phyloP scores from a whole-genome alignment of 2,888 invertebrate genomes.

The Eupeodes luniger region DNA sequence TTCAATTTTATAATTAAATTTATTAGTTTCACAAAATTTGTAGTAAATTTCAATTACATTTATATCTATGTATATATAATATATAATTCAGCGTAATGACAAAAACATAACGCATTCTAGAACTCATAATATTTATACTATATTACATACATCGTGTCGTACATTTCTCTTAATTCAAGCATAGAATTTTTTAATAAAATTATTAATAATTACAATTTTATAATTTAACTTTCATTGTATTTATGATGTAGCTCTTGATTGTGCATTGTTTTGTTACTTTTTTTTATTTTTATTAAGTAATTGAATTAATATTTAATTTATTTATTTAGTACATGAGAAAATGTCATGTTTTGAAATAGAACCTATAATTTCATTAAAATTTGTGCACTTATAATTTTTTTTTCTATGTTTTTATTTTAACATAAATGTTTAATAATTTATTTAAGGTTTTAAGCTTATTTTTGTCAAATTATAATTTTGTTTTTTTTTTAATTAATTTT shows the following conservation, averaged over 20 bases:
- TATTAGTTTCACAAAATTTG: conserved; percentile 60
- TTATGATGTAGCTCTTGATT: conserved; percentile 62
- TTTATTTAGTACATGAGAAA: not conserved
- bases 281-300: conserved; percentile 4
- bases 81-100: conserved; percentile 42
- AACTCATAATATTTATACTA: not conserved
- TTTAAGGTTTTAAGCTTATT: conserved; percentile 34
- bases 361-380: conserved; percentile 38
- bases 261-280: conserved; percentile 60
- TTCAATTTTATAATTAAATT: conserved; percentile 32
- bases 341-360: conserved; percentile 24
- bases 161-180: conserved; percentile 32
- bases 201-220: conserved; percentile 5
- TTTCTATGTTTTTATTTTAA: not conserved
- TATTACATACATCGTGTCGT: not conserved
- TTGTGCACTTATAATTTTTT: conserved; percentile 58
- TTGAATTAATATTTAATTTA: conserved; percentile 5
- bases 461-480: not conserved
- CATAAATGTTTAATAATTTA: conserved; percentile 14
- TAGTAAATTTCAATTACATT: conserved; percentile 52
- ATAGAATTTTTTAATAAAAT: conserved; percentile 18
- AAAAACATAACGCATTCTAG: conserved; percentile 53
- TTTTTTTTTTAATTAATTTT: conserved; percentile 3
- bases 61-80: not conserved
- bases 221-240: conserved; percentile 23